Evolutionary conservation across 2,113 vertebrate genomes (phyloP).

Genomic region (Dendrocopos noguchii): DNA sequence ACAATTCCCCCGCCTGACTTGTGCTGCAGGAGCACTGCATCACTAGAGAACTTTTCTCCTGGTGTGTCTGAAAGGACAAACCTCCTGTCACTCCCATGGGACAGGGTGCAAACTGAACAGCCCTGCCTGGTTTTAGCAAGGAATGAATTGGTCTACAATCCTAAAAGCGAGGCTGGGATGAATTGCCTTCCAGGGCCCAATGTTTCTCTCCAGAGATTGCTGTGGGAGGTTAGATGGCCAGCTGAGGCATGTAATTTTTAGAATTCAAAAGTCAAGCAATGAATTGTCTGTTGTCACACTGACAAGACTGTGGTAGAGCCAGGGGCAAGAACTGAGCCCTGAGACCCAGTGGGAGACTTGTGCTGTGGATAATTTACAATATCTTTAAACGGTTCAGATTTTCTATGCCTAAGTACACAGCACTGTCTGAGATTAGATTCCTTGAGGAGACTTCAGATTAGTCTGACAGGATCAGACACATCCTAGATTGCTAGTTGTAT

Average conservation of each 20-base stretch:
- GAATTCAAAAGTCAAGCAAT: not conserved
- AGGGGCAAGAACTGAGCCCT: not conserved
- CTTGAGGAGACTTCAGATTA: not conserved
- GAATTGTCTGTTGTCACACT: not conserved
- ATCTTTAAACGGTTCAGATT: not conserved
- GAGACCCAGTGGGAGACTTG: not conserved
- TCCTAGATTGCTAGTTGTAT: not conserved
- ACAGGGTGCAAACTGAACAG: not conserved
- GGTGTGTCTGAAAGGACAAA: not conserved
- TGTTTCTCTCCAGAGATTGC: not conserved
- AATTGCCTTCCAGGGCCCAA: not conserved
- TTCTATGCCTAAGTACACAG: not conserved
- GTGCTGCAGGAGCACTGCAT: accelerated
- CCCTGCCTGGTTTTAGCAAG: not conserved
- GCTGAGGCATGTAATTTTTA: not conserved
- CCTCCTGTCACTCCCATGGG: not conserved
- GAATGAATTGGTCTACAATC: not conserved
- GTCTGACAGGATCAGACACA: not conserved
- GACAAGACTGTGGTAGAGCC: not conserved
- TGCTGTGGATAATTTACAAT: not conserved
- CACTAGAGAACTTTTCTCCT: not conserved
- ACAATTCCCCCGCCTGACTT: not conserved
- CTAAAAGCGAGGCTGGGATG: not conserved
- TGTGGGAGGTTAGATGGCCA: not conserved
- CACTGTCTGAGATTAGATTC: not conserved